Evolutionary conservation across 2,888 invertebrate genomes (phyloP).

Genomic region (Eupeodes luniger): DNA sequence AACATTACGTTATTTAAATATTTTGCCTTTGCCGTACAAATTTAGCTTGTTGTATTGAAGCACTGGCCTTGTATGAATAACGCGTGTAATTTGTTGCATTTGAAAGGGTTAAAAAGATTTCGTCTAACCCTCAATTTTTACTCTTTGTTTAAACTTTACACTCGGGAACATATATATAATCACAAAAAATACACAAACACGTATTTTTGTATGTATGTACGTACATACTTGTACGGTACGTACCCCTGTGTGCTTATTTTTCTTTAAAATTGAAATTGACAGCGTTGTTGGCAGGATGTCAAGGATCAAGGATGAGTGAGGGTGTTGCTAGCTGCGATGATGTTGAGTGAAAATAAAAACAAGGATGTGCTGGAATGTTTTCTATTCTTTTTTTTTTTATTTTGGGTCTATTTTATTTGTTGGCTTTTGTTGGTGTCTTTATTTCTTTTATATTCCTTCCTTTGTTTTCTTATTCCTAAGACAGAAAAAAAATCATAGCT

Average conservation of each 20-base stretch:
- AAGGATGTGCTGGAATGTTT: constrained; percentile 68
- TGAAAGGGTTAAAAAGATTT: constrained; percentile 25
- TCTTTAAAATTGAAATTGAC: constrained; percentile 32
- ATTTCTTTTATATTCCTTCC: not conserved
- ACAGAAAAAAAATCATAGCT: not conserved
- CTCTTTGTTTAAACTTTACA: constrained; percentile 5
- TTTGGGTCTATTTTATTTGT: constrained; percentile 46
- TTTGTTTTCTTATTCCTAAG: not conserved
- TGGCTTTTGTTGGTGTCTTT: constrained; percentile 1
- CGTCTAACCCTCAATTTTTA: constrained; percentile 7
- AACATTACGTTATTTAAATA: not conserved
- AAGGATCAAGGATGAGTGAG: constrained; percentile 36
- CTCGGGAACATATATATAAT: not conserved
- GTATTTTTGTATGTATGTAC: too few species aligned
- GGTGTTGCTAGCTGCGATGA: not conserved
- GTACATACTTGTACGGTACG: too few species aligned
- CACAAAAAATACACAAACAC: not conserved
- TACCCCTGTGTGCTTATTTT: not conserved
- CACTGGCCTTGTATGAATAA: constrained; percentile 16
- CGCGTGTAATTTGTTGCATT: constrained; percentile 42
- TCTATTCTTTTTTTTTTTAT: constrained; percentile 16
- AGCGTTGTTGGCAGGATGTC: constrained; percentile 40
- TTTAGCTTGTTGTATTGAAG: not conserved
- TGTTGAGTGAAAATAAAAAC: constrained; percentile 45
- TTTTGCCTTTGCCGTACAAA: constrained; percentile 11